These are phyloP conservation scores for Mergus octosetaceus DNA, from an alignment of 2,797 vertebrate genomes.

Conservation along the genomic window DNA sequence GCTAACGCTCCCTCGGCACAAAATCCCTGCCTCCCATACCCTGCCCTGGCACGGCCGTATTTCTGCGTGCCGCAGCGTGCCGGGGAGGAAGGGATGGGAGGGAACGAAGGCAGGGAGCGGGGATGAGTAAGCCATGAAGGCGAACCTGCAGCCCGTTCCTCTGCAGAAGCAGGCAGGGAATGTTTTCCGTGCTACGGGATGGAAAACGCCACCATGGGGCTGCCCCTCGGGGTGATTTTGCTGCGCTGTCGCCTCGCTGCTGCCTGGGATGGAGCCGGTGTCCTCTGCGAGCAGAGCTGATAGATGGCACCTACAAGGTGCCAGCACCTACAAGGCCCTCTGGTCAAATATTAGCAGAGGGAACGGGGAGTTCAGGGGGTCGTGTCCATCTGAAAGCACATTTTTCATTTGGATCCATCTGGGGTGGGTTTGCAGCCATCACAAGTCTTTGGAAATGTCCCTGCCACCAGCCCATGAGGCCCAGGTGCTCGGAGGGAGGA, in stretches of 20 bases:
- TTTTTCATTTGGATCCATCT: neutral
- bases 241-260: neutral
- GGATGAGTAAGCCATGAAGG: neutral
- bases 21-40: conserved; percentile 18
- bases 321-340: too few species aligned
- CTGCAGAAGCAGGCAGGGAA: neutral
- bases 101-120: neutral
- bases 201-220: neutral
- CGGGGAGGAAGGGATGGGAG: neutral
- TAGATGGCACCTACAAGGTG: neutral
- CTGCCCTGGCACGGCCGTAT: neutral
- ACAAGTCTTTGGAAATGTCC: neutral
- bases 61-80: neutral
- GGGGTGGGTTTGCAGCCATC: neutral
- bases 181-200: neutral
- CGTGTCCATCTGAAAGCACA: neutral
- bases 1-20: neutral
- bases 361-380: neutral
- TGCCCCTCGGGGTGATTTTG: neutral
- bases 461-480: neutral
- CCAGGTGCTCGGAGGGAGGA: neutral
- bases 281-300: neutral
- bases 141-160: neutral
- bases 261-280: neutral
- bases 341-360: neutral